Conservation (phyloP, 2,113 vertebrate genomes). For the Bolborhynchus lineola region DNA sequence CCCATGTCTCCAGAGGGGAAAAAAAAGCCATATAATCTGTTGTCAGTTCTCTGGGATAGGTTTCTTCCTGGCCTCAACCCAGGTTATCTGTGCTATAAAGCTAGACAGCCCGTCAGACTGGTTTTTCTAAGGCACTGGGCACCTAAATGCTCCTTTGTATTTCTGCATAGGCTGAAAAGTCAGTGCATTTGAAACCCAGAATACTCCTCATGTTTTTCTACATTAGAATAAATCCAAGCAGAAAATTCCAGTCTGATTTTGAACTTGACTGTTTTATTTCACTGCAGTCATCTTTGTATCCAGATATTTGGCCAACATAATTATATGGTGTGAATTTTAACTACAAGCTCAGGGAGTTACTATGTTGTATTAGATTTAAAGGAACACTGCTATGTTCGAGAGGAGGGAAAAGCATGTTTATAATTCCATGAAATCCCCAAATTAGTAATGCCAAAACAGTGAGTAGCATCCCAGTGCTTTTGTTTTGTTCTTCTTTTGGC, state of each 20-base stretch:
- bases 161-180: neutral
- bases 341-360: neutral
- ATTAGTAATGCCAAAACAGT: neutral
- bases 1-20: neutral
- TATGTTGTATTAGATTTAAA: neutral
- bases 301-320: neutral
- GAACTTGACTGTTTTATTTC: neutral
- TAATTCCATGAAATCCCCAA: neutral
- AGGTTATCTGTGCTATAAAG: neutral
- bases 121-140: neutral
- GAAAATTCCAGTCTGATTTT: neutral
- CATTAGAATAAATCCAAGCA: neutral
- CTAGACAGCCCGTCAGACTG: neutral
- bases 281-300: neutral
- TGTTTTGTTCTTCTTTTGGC: neutral
- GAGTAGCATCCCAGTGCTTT: neutral
- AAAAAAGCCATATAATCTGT: neutral
- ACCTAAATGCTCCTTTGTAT: neutral
- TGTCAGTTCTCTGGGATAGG: neutral
- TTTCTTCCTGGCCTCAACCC: neutral
- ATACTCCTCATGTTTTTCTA: neutral
- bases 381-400: neutral
- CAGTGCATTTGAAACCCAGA: neutral
- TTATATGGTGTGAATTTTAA: neutral
- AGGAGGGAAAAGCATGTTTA: slow-evolving; percentile 8